A percentile compares a stretch with the other conserved stretches of the same genome.
phyloP scores from a whole-genome alignment of 2,888 invertebrate genomes.

The Nephrotoma guestfalica region DNA sequence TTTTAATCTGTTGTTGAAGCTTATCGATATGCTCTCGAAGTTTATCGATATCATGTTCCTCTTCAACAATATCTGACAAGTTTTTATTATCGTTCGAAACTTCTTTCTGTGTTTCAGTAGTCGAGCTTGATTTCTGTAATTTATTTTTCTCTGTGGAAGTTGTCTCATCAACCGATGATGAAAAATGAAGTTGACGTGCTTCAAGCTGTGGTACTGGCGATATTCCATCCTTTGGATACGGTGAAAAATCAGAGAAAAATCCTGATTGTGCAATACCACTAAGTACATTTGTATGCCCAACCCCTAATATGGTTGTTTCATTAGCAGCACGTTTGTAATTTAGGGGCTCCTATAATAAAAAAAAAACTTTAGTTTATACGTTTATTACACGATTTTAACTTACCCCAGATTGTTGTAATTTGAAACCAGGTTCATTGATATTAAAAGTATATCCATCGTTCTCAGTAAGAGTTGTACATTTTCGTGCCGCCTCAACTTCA shows the following conservation, averaged over 20 bases:
- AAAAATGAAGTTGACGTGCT: conserved; percentile 33
- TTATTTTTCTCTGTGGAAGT: conserved; percentile 16
- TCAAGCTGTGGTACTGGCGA: conserved; percentile 14
- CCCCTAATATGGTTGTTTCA: neutral
- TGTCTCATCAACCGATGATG: conserved; percentile 32
- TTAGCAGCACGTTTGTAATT: neutral
- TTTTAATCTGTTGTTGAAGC: conserved; percentile 38
- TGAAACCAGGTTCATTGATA: neutral
- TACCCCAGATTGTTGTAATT: neutral
- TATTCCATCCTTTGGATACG: conserved; percentile 1
- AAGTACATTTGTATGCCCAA: neutral
- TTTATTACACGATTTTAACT: neutral
- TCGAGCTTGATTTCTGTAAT: conserved; percentile 16
- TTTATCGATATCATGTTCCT: conserved; percentile 36
- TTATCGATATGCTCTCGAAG: conserved; percentile 39
- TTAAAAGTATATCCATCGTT: neutral
- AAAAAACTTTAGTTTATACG: neutral
- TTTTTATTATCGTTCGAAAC: conserved; percentile 30
- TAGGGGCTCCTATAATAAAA: neutral
- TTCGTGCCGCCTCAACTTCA: conserved; percentile 45
- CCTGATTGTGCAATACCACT: conserved; percentile 24
- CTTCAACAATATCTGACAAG: conserved; percentile 21
- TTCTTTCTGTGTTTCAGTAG: conserved; percentile 15
- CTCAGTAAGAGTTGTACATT: conserved; percentile 20
- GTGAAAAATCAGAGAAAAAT: conserved; percentile 21